Percentiles rank a stretch among this genome's conserved stretches.
Evolutionary conservation across 64 coral and sea anemone genomes (phyloP).

Genomic region (Actinia tenebrosa): DNA sequence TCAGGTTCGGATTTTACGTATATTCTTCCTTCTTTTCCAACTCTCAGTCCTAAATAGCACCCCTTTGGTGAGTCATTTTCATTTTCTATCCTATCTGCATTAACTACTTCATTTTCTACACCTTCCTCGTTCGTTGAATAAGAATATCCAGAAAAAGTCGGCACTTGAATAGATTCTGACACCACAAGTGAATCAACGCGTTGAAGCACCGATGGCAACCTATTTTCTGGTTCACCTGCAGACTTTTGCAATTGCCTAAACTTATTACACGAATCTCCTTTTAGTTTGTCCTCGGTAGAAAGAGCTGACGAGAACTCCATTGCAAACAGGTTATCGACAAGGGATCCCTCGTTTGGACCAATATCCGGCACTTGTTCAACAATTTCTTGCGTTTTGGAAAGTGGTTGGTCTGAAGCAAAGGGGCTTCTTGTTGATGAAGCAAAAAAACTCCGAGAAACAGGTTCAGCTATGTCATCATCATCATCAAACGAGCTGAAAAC

Average conservation of each 20-base stretch:
- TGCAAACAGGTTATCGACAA: slow-evolving; percentile 8
- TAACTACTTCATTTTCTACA: background rate
- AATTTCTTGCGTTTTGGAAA: background rate
- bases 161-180: background rate
- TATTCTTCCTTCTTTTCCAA: background rate
- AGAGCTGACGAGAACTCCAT: background rate
- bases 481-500: background rate
- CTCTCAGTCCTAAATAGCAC: background rate
- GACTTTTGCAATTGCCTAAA: background rate
- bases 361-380: background rate
- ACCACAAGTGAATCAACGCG: background rate
- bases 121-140: background rate
- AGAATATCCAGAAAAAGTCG: background rate
- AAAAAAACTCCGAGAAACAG: background rate
- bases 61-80: background rate
- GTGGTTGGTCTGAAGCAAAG: background rate
- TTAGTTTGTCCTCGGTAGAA: background rate
- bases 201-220: too few species aligned
- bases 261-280: background rate
- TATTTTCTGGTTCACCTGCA: background rate
- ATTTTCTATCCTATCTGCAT: background rate
- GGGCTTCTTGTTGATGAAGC: background rate
- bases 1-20: background rate
- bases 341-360: background rate
- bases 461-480: background rate